Base-by-base conservation (phyloP, 2,888 invertebrate species). In the Pterostichus niger region DNA sequence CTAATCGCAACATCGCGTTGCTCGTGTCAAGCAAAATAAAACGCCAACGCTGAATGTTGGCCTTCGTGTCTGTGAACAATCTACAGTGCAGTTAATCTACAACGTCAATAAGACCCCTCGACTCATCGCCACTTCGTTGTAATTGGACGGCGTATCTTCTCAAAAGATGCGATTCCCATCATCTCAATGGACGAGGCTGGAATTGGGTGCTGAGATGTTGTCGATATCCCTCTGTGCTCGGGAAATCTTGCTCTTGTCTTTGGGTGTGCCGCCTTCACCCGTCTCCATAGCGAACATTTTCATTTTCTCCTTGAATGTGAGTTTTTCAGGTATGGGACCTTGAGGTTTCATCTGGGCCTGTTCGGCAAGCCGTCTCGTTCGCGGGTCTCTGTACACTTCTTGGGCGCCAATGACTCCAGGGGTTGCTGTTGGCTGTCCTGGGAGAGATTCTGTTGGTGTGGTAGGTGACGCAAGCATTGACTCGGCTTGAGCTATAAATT, bases 301-400 rank as follows among this genome's bases (percentile, higher is more conserved):
- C 98, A 99, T 99, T 91, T 99, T 99, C 90, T 99, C 99, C 89
- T 98, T 96, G 91, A 99, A 99, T 83, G 97, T 97, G 84, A 99
- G 92, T 87, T 98, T 97, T 89, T 99, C 98, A 1, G 97, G 97
- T 84, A 96, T 93, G 82, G 94, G 93, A 81, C 91, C 91, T 84
- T 91, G 92, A 86, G 93, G 93, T 85, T 94, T 93, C 84, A 93
- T 93, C 78, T 90, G 90, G 6, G 90, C 91, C 87, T 94, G 93
- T 89, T 97, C 96, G 1, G 96, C 97, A 86, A 98, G 91, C n/a
- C 97, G 94, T 83, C 96, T 94, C 87, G 95, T 93, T 86, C 98
- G 93, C 10, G 98, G 99, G 92, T 99, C 99, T 87, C 98, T 94
- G 91, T 99, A 99, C 80, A 99, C 97, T 91, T 99, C 99, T 91